Evolutionary conservation across 2,888 invertebrate genomes (phyloP).

Genomic region (Microctonus hyperodae): DNA sequence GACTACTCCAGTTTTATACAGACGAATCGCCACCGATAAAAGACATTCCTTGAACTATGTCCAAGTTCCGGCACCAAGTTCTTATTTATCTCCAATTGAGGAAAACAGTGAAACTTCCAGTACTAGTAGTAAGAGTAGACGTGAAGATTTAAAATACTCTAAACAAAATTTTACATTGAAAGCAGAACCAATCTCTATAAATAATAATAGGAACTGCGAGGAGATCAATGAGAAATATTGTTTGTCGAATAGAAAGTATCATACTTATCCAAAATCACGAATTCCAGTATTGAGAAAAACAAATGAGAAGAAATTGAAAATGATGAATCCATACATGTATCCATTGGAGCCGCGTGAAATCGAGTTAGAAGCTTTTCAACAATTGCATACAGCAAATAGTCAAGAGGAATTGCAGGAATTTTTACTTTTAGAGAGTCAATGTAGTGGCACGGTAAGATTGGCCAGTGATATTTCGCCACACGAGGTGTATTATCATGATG

Average conservation of each 20-base stretch:
- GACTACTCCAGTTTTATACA: slow-evolving; percentile 24
- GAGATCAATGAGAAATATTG: slow-evolving; percentile 29
- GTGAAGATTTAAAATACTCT: slow-evolving; percentile 32
- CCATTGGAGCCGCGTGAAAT: slow-evolving; percentile 69
- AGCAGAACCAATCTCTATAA: slow-evolving; percentile 25
- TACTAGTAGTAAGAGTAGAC: slow-evolving; percentile 59
- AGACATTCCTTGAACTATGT: slow-evolving; percentile 32
- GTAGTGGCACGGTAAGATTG: slow-evolving; percentile 64
- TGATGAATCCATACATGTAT: slow-evolving; percentile 61
- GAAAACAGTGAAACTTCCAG: slow-evolving; percentile 68
- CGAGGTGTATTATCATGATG: slow-evolving; percentile 48
- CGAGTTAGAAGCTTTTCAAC: slow-evolving; percentile 67
- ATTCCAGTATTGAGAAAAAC: slow-evolving; percentile 56
- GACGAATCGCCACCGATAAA: slow-evolving; percentile 23
- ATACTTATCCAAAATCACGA: slow-evolving; percentile 67
- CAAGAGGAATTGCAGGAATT: slow-evolving; percentile 72
- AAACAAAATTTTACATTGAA: slow-evolving; percentile 20
- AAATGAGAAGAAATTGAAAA: slow-evolving; percentile 47
- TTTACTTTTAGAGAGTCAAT: slow-evolving; percentile 69
- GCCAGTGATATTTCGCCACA: slow-evolving; percentile 63
- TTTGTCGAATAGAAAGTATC: slow-evolving; percentile 59
- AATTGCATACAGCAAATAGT: slow-evolving; percentile 69
- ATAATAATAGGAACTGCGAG: slow-evolving; percentile 16
- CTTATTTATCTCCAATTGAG: slow-evolving; percentile 67
- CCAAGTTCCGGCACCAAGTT: slow-evolving; percentile 44